Evolutionary conservation across 2,113 vertebrate genomes (phyloP).

Genomic region (Caloenas nicobarica): DNA sequence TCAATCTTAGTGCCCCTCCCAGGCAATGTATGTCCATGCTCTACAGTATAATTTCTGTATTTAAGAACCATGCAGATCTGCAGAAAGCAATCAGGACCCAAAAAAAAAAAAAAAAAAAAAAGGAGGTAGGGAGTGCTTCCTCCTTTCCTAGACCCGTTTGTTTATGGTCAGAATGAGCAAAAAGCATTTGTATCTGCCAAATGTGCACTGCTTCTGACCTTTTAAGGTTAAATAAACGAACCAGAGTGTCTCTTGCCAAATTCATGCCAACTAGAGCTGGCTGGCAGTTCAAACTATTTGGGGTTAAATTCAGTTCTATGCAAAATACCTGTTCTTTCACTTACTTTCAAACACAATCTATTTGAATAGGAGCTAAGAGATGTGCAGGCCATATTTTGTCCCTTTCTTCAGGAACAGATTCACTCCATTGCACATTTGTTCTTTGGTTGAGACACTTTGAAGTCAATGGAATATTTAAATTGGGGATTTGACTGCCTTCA

Average conservation of each 20-base stretch:
- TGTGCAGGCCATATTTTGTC: not conserved
- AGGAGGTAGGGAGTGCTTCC: not conserved
- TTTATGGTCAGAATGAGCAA: not conserved
- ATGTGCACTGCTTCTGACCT: not conserved
- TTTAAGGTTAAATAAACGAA: not conserved
- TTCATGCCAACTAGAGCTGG: not conserved
- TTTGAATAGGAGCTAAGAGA: not conserved
- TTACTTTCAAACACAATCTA: not conserved
- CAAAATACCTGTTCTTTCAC: not conserved
- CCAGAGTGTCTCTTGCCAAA: not conserved
- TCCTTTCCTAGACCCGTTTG: not conserved
- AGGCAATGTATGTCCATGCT: conserved; percentile 38
- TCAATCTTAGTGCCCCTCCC: conserved; percentile 2
- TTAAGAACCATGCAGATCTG: conserved; percentile 3
- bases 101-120: not conserved
- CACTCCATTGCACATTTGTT: not conserved
- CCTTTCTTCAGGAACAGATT: not conserved
- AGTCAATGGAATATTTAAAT: not conserved
- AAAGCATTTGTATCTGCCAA: not conserved
- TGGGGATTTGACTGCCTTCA: not conserved
- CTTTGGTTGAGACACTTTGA: not conserved
- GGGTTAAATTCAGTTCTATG: not conserved
- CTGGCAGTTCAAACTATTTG: not conserved
- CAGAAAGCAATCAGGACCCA: not conserved
- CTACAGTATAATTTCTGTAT: conserved; percentile 1